These are phyloP conservation scores for Meta bourneti DNA, from an alignment of 2,888 invertebrate genomes.

Conservation along the genomic window DNA sequence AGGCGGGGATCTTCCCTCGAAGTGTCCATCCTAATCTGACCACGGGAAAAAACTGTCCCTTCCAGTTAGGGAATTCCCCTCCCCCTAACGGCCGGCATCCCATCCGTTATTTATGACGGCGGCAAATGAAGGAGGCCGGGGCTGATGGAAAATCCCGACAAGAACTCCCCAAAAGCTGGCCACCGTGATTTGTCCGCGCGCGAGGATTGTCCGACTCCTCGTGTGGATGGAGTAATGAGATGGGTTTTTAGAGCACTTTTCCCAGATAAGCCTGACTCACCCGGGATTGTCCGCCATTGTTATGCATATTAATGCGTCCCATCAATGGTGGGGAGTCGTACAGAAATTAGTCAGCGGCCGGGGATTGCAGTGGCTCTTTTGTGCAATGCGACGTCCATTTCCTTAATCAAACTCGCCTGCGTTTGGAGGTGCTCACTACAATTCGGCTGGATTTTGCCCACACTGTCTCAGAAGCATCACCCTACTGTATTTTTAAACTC, in stretches of 20 bases:
- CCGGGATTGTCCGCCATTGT: slow-evolving; percentile 60
- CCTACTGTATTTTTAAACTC: too few species aligned
- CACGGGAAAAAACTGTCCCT: slow-evolving; percentile 3
- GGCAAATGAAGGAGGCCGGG: slow-evolving; percentile 46
- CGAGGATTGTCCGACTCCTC: slow-evolving; percentile 51
- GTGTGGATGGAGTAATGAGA: slow-evolving; percentile 71
- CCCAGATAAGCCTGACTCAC: slow-evolving; percentile 62
- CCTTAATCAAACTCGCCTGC: slow-evolving; percentile 66
- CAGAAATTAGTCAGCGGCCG: slow-evolving; percentile 75
- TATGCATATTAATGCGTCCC: slow-evolving; percentile 75
- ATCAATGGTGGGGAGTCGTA: slow-evolving; percentile 50
- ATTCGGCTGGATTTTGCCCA: too few species aligned
- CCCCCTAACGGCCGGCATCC: slow-evolving; percentile 8
- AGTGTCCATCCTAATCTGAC: slow-evolving; percentile 45
- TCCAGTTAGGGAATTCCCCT: not conserved
- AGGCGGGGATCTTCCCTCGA: too few species aligned
- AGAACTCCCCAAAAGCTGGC: slow-evolving; percentile 12
- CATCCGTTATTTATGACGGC: slow-evolving; percentile 71
- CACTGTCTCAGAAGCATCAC: too few species aligned
- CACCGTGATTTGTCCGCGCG: slow-evolving; percentile 48
- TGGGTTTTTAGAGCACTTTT: slow-evolving; percentile 57
- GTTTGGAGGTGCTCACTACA: too few species aligned
- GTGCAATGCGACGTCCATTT: slow-evolving; percentile 58
- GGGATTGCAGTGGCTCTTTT: too few species aligned
- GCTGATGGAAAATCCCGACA: slow-evolving; percentile 65